A percentile compares a stretch with the other conserved stretches of the same genome.
Evolutionary conservation across 2,113 vertebrate species (phyloP).

Genomic region (Panthera leo): DNA sequence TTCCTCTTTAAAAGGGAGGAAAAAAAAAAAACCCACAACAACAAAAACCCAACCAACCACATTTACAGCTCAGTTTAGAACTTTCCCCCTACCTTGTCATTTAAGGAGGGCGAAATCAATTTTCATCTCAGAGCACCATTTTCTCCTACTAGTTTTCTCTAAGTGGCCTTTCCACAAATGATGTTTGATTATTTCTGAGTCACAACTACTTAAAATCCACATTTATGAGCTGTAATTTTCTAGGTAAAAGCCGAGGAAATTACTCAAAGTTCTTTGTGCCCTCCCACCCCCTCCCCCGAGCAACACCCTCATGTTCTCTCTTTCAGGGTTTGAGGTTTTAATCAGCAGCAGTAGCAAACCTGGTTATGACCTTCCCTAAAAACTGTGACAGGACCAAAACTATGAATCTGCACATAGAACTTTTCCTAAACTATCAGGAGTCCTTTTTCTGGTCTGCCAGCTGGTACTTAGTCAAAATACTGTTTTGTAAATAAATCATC

Average conservation of each 20-base stretch:
- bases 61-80: slow-evolving; percentile 13
- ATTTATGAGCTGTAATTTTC: slow-evolving; percentile 28
- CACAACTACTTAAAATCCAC: slow-evolving; percentile 29
- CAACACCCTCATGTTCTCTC: not conserved
- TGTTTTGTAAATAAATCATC: slow-evolving; percentile 52
- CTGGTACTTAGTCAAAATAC: slow-evolving; percentile 28
- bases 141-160: slow-evolving; percentile 15
- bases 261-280: slow-evolving; percentile 9
- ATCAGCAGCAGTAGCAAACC: not conserved
- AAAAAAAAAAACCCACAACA: not conserved
- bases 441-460: slow-evolving; percentile 4
- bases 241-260: slow-evolving; percentile 56
- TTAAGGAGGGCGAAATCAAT: not conserved
- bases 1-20: not conserved
- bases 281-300: not conserved
- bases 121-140: slow-evolving; percentile 41
- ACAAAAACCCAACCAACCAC: not conserved
- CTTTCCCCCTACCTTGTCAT: slow-evolving; percentile 33
- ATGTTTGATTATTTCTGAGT: slow-evolving; percentile 47
- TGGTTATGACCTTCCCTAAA: not conserved
- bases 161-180: slow-evolving; percentile 27
- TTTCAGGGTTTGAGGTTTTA: slow-evolving; percentile 28
- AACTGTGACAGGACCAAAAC: slow-evolving; percentile 40
- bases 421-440: slow-evolving; percentile 33
- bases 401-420: not conserved